phyloP scores from a whole-genome alignment of 1,140 invertebrate genomes.

The Bicyclus anynana region DNA sequence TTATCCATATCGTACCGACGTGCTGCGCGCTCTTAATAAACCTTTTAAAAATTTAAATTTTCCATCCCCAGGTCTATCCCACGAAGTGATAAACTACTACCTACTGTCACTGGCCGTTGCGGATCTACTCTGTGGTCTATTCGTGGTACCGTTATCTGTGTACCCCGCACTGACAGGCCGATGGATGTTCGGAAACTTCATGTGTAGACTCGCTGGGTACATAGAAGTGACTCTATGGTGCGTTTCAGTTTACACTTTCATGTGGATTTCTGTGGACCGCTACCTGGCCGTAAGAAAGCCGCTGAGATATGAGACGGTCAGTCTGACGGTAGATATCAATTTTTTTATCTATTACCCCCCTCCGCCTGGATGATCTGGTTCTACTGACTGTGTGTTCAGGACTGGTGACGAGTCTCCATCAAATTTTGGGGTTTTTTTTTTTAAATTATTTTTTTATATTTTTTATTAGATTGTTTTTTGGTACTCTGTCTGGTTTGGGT shows the following conservation, averaged over 20 bases:
- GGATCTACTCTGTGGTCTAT: conserved; percentile 92
- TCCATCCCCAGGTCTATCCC: conserved; percentile 82
- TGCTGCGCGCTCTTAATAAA: too few species aligned
- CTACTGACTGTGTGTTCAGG: conserved; percentile 36
- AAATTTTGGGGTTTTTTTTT: too few species aligned
- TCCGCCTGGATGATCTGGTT: conserved; percentile 41
- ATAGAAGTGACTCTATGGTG: conserved; percentile 94
- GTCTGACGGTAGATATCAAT: conserved; percentile 72
- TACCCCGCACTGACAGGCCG: conserved; percentile 85
- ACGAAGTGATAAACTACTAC: conserved; percentile 95
- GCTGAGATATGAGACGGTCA: conserved; percentile 94
- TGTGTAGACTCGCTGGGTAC: conserved; percentile 93
- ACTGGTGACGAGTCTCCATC: conserved; percentile 10
- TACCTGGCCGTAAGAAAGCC: conserved; percentile 96
- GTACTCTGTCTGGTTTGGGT: too few species aligned
- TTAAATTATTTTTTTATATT: too few species aligned
- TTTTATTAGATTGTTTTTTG: too few species aligned
- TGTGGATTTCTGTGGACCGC: conserved; percentile 97
- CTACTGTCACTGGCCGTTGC: conserved; percentile 93
- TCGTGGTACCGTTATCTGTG: conserved; percentile 95
- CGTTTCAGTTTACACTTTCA: conserved; percentile 95
- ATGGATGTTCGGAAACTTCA: conserved; percentile 89
- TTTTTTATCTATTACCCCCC: conserved; percentile 53
- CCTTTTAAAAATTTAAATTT: too few species aligned
- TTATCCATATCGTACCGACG: too few species aligned